Evolutionary conservation across 2,113 vertebrate species (phyloP), one percentile per base, ranked within the genome.

Genomic region (Phrynosoma blainvillii): DNA sequence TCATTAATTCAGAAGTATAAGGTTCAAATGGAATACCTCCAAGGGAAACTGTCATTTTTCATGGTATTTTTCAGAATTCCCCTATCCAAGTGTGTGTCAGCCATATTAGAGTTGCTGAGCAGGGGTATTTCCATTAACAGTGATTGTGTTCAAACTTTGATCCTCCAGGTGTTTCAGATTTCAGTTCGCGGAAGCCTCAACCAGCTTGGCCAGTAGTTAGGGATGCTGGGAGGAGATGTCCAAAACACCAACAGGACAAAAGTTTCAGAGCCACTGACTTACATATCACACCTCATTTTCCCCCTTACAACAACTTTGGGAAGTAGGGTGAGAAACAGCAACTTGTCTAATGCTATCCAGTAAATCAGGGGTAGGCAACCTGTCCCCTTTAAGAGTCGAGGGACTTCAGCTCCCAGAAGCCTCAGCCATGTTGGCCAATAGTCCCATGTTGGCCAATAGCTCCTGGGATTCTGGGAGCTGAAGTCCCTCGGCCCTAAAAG

Each of bases 1-100:
- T 92, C 71, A 5, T 0, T 9, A 68, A 32, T 71, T 70, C 65
- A 85, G 79, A 40, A 82, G 65, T 76, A 21, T n/a, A 25, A 66
- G 75, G 40, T 23, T 30, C 80, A 7, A 47, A 75, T 65, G 79
- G 71, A 32, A 82, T 14, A 74, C 3, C 54, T 75, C 20, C 73
- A 87, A 83, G 79, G 54, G 32, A 40, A 88, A 89, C 1, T 82
- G 68, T 52, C 89, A 40, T 71, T 30, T 5, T 71, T 71, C 68
- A 27, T 30, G 11, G 68, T 71, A 2, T 82, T 82, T 40, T 32
- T 59, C n/a, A 42, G 23, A 68, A 85, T 11, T 42, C 32, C 76
- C 36, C 74, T 27, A 62, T 56, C 14, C 32, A 42, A 76, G 36
- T 42, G 16, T 27, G 21, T 32, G 25, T 32, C 54, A 71, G 56